These are phyloP conservation scores for Pristis pectinata DNA, from an alignment of 2,797 vertebrate genomes.

Conservation along the genomic window DNA sequence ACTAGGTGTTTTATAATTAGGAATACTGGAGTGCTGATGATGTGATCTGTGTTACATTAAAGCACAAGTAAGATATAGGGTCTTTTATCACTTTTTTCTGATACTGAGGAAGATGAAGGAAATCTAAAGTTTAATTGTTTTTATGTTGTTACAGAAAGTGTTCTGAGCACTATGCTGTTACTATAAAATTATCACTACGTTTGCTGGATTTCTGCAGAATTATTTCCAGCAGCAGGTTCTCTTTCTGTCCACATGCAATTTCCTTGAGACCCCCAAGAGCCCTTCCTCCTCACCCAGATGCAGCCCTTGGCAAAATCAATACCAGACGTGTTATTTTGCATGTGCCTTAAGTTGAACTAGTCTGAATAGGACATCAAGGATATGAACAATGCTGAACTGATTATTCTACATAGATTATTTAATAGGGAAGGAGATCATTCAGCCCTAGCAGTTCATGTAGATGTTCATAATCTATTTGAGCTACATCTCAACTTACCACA, in stretches of 20 bases:
- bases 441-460: too few species aligned
- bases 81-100: conserved; percentile 37
- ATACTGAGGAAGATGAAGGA: conserved; percentile 39
- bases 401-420: too few species aligned
- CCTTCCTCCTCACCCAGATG: too few species aligned
- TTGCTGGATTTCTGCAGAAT: not conserved
- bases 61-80: not conserved
- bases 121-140: conserved; percentile 34
- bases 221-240: not conserved
- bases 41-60: not conserved
- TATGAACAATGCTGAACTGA: too few species aligned
- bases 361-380: too few species aligned
- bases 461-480: too few species aligned
- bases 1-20: not conserved
- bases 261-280: not conserved
- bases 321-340: too few species aligned
- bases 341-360: too few species aligned
- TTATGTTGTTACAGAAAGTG: not conserved
- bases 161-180: not conserved
- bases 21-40: not conserved
- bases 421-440: too few species aligned
- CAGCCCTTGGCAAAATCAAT: too few species aligned
- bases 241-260: not conserved
- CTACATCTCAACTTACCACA: too few species aligned
- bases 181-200: not conserved